These are phyloP conservation scores for Campoletis sonorensis DNA, from an alignment of 1,140 invertebrate species.

Conservation along the genomic window DNA sequence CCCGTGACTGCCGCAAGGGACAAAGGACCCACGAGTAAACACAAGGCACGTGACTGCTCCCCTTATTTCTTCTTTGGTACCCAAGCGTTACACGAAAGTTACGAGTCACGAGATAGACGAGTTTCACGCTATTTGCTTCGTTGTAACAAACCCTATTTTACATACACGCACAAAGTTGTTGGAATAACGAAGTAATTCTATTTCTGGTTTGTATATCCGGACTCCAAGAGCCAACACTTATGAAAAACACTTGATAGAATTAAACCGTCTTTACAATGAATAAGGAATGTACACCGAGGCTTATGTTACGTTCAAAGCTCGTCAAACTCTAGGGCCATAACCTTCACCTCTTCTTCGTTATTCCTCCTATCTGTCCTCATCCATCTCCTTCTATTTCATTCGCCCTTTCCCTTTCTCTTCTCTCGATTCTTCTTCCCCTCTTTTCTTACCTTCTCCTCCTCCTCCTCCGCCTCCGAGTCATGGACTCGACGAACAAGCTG, in stretches of 20 bases:
- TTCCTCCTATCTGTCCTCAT: too few relatives aligned
- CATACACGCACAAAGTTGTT: background rate
- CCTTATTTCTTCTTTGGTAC: background rate
- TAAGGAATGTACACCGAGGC: background rate
- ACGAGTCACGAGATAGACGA: slow-evolving; percentile 21
- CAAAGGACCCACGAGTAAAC: slow-evolving; percentile 21
- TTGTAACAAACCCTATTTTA: background rate
- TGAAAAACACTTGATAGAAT: background rate
- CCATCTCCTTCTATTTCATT: slow-evolving; percentile 4
- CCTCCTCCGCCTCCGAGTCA: slow-evolving; percentile 26
- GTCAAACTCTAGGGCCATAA: background rate
- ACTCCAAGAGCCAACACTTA: background rate
- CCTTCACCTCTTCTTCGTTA: slow-evolving; percentile 6
- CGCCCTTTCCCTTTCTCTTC: background rate
- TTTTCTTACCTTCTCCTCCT: slow-evolving; percentile 45
- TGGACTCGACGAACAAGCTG: slow-evolving; percentile 50
- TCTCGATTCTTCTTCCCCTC: background rate
- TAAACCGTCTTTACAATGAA: background rate
- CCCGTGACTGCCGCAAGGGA: background rate
- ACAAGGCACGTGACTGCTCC: slow-evolving; percentile 26
- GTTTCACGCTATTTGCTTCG: background rate
- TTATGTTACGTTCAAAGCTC: background rate
- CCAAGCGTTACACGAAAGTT: slow-evolving; percentile 14
- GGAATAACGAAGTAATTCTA: background rate
- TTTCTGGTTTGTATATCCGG: background rate